Base-by-base conservation (phyloP, 2,888 invertebrate genomes). In the Dichetophora obliterata region DNA sequence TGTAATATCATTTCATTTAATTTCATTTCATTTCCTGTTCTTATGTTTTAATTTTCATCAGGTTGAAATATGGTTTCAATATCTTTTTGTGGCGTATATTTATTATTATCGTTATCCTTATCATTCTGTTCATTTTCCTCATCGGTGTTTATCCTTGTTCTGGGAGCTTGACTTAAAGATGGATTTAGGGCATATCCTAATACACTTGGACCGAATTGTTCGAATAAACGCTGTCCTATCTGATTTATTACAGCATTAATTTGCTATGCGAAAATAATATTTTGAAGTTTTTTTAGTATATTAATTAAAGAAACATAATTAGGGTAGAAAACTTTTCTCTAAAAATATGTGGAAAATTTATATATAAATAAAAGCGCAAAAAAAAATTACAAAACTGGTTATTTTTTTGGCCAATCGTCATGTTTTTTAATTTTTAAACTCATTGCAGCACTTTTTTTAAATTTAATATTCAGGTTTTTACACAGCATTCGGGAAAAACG, bases 161-260 rank as follows among this genome's bases (percentile, higher is more conserved):
- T 16, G 16, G 6, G 54, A 34, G 37, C 22, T 34, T 65, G 70
- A 70, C 77, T 81, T 37, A 84, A 75, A 9, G 59, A 65, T 48
- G 87, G 87, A 81, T 87, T 87, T 3, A 87, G 81, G 31, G 83
- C 82, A 2, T 85, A 87, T 50, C 86, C 86, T 82, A 87, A 79
- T 52, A 87, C 61, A 75, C 83, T 78, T 37, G 86, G 86, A 31
- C 86, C 86, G 59, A 87, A 78, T 80, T 82, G 83, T 81, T 82
- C 82, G 76, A 87, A 79, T 48, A 87, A 77, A 79, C 82, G 83
- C 82, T 86, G 85, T 80, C 82, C 85, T 82, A 87, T 79, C 74
- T 86, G 85, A 85, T 87, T 83, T 82, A 87, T 87, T 83, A 87
- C 84, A 79, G 80, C 80, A 85, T 87, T 82, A 80, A 87, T 83